Base-by-base conservation (phyloP, 2,888 invertebrate species). In the Choristoneura rosaceana region DNA sequence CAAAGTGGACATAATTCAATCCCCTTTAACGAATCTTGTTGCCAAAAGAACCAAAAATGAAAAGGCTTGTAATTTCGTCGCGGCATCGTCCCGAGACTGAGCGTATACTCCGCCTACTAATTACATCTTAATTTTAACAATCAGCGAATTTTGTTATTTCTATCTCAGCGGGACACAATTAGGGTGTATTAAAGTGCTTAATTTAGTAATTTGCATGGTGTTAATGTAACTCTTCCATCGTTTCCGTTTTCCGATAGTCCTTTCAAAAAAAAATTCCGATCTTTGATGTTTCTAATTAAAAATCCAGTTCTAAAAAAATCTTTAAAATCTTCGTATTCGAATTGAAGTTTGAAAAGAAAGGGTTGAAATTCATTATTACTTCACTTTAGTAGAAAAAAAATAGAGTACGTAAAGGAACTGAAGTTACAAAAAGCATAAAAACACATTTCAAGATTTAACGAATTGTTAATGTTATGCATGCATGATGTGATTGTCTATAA, bases 61-160 rank as follows among this genome's bases (percentile, higher is more conserved):
- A 55, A 71, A 71, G 66, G 61, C 71, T 55, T 67, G 66, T 61
- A 71, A 64, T 59, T 59, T 50, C 12, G 38, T 38, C 45, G 64
- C 61, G 58, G 14, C 61, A n/a, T 43, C 43, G 12, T 43, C 43
- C 3, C 15, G n/a, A n/a, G n/a, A 5, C 47, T 47, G 47, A 58
- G 58, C 58, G 66, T 41, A 58, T 62, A 25, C 25, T 63, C 58
- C 17, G 71, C 71, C 62, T 73, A 59, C 68, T 73, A 73, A 73
- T 73, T 69, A 60, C 69, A 69, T 52, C 69, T 43, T 68, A 68
- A 69, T 73, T 68, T 60, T 64, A 73, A 71, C 64, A 73, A 73
- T 73, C 64, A 64, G 50, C 59, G 50, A 63, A 64, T 70, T 69
- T 73, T 63, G 68, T 63, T 68, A 33, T 41, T 38, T 69, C 59